Evolutionary conservation across 1,140 invertebrate species (phyloP), one percentile per base, ranked within the genome.

Genomic region (Drosophila tsacasi): DNA sequence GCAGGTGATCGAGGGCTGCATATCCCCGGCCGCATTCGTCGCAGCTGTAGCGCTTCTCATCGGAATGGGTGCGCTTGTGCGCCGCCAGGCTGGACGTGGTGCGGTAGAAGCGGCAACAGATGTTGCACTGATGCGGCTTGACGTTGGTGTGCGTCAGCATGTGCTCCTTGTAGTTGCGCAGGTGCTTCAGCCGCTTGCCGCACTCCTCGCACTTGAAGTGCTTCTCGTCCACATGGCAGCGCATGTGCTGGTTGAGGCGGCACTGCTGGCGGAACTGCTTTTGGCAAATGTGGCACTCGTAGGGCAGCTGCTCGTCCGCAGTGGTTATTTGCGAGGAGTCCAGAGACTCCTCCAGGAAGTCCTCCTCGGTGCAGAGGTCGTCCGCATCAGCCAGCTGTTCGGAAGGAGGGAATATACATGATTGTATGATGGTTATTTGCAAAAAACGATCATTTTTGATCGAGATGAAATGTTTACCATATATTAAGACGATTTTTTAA

Each of bases 91-190:
- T 93, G 1, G 91, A 84, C 21, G 87, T 91, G 57, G 92, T 93
- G 17, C 92, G 86, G 23, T 93, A 93, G 52, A 91, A 93, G 5
- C 92, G 91, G 0, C 58, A 66, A 23, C 92, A 86, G 4, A 92
- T 81, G 21, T 76, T 68, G 32, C 91, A 92, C 57, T 91, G 78
- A 47, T 84, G 81, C 30, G 91, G 91, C 64, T 90, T 92, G 7
- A 73, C 50, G 30, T 92, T 84, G 2, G 91, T 91, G 37, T 92
- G 91, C 17, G 91, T 91, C 12, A 92, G 73, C 81, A 92, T 92
- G 55, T 92, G 91, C 61, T 92, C 91, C 66, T 91, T 92, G 57
- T 86, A 91, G 62, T 92, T 92, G 63, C 78, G 81, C 61, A 83
- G 42, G 17, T 92, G 91, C 40, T 92, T 92, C 19, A 92, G 59